Evolutionary conservation across 2,113 vertebrate genomes (phyloP).

Genomic region (Notechis scutatus): DNA sequence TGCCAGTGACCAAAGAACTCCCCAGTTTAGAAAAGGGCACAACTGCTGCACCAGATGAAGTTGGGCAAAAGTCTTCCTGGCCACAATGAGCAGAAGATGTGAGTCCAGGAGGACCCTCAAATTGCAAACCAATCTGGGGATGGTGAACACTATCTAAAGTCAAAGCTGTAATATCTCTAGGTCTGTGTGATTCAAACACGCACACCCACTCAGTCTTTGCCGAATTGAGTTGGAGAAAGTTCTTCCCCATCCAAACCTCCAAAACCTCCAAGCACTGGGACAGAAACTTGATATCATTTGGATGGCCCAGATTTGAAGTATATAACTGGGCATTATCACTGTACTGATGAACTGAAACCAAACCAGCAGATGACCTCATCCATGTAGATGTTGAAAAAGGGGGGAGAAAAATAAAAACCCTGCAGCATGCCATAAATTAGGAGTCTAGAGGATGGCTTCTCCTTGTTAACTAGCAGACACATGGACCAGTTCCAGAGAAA

Average conservation of each 20-base stretch:
- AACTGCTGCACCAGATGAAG: not conserved
- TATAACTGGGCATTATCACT: not conserved
- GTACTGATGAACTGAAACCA: not conserved
- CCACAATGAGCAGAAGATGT: not conserved
- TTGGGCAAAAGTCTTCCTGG: not conserved
- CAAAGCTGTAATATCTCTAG: not conserved
- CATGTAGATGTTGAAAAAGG: not conserved
- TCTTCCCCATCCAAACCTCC: not conserved
- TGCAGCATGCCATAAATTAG: not conserved
- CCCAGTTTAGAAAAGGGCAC: not conserved
- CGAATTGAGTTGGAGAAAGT: not conserved
- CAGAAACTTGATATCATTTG: not conserved
- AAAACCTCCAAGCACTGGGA: not conserved
- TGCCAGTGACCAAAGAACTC: not conserved
- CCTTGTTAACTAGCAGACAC: not conserved
- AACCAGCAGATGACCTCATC: not conserved
- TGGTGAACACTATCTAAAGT: not conserved
- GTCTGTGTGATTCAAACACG: not conserved
- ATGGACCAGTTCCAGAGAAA: not conserved
- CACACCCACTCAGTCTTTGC: not conserved
- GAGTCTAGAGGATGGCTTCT: not conserved
- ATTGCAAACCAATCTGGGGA: not conserved
- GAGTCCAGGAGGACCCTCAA: not conserved
- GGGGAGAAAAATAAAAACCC: not conserved
- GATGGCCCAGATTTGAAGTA: not conserved